Evolutionary conservation across 37 sponge, comb jelly and placozoan genomes (phyloP).

Genomic region (Hexactinellida sp.): DNA sequence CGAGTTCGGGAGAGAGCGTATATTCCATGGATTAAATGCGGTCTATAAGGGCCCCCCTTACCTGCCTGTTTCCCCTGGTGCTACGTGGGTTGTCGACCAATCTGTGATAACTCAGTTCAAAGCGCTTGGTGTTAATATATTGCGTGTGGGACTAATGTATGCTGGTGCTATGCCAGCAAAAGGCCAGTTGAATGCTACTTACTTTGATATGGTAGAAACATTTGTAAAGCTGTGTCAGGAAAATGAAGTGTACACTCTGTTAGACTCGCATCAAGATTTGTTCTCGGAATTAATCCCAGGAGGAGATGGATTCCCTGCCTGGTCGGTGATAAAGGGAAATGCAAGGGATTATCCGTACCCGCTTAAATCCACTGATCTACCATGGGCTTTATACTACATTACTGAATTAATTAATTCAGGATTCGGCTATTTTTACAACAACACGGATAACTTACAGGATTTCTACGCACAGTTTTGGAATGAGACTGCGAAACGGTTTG

Average conservation of each 20-base stretch:
- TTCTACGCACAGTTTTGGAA: conserved; percentile 54
- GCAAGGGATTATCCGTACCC: neutral
- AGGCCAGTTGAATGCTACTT: neutral
- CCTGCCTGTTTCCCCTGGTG: neutral
- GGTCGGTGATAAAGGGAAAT: neutral
- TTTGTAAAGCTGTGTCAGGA: neutral
- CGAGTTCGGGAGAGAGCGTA: neutral
- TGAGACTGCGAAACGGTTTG: conserved; percentile 51
- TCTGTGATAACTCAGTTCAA: neutral
- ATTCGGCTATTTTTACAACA: neutral
- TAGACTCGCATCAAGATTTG: neutral
- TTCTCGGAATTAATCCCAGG: neutral
- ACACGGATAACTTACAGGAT: conserved; percentile 24
- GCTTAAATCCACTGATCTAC: neutral
- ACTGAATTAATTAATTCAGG: neutral
- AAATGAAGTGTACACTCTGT: neutral
- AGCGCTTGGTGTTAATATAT: neutral
- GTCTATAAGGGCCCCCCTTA: neutral
- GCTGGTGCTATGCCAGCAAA: neutral
- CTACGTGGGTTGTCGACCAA: neutral
- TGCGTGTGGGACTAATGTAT: neutral
- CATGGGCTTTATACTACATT: neutral
- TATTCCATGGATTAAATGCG: neutral
- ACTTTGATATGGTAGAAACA: neutral
- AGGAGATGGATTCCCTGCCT: neutral